A percentile compares a stretch with the other conserved stretches of the same genome.
These are phyloP conservation scores for Fregetta grallaria DNA, from an alignment of 2,113 vertebrate species.

Conservation along the genomic window DNA sequence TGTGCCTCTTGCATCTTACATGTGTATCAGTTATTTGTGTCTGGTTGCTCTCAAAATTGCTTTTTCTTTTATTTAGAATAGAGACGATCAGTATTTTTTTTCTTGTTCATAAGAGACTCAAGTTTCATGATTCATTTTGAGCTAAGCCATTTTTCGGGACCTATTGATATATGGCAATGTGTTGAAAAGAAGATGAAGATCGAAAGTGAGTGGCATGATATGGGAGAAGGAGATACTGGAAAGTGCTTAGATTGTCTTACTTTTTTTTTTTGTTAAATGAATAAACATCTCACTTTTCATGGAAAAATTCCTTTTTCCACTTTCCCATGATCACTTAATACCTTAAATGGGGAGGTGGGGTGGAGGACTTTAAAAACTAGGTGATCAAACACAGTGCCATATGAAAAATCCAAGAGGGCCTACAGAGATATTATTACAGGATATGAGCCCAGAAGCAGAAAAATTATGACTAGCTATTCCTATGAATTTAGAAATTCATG, in stretches of 20 bases:
- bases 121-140: not conserved
- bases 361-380: not conserved
- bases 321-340: not conserved
- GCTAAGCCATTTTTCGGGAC: not conserved
- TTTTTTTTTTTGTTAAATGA: not conserved
- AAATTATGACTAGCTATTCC: not conserved
- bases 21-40: not conserved
- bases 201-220: not conserved
- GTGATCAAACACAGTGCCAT: not conserved
- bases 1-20: not conserved
- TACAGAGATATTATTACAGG: not conserved
- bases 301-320: not conserved
- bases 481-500: not conserved
- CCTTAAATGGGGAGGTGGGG: not conserved
- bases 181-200: not conserved
- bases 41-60: not conserved
- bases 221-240: not conserved
- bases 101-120: not conserved
- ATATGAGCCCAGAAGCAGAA: not conserved
- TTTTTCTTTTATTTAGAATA: not conserved
- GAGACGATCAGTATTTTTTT: rapidly evolving
- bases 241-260: not conserved
- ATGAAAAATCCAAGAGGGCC: not conserved
- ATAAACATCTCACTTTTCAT: not conserved
- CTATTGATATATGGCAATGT: not conserved